These are phyloP conservation scores for Erithacus rubecula DNA, from an alignment of 2,797 vertebrate species.

Conservation along the genomic window DNA sequence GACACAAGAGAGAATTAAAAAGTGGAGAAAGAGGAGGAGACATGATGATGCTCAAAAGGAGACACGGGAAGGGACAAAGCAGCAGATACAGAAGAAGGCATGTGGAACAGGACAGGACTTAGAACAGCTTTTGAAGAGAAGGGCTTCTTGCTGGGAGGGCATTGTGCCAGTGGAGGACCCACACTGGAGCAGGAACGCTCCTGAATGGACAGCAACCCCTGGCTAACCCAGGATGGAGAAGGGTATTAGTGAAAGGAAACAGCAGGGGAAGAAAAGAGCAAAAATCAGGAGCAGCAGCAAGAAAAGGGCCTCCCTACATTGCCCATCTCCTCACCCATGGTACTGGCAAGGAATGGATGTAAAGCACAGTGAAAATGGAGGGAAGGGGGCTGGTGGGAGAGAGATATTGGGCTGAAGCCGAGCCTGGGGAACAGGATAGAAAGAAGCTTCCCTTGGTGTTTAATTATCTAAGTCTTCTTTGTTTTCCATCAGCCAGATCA, in stretches of 20 bases:
- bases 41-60: not conserved
- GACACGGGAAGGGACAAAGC: not conserved
- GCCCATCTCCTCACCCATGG: not conserved
- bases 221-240: not conserved
- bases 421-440: not conserved
- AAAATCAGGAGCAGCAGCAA: not conserved
- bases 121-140: not conserved
- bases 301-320: not conserved
- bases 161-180: not conserved
- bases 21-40: not conserved
- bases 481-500: not conserved
- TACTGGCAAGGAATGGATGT: not conserved
- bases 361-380: not conserved
- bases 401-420: not conserved
- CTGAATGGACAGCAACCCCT: not conserved
- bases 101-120: not conserved
- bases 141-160: not conserved
- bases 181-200: not conserved
- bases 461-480: slow-evolving; percentile 4
- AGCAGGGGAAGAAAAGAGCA: not conserved
- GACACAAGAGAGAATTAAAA: not conserved
- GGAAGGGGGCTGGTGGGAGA: not conserved
- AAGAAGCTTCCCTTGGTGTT: not conserved
- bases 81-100: not conserved
- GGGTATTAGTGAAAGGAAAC: not conserved